Percentiles rank a stretch among this genome's conserved stretches.
These are phyloP conservation scores for Eumacrocentrus americanus DNA, from an alignment of 2,888 invertebrate species.

Conservation along the genomic window DNA sequence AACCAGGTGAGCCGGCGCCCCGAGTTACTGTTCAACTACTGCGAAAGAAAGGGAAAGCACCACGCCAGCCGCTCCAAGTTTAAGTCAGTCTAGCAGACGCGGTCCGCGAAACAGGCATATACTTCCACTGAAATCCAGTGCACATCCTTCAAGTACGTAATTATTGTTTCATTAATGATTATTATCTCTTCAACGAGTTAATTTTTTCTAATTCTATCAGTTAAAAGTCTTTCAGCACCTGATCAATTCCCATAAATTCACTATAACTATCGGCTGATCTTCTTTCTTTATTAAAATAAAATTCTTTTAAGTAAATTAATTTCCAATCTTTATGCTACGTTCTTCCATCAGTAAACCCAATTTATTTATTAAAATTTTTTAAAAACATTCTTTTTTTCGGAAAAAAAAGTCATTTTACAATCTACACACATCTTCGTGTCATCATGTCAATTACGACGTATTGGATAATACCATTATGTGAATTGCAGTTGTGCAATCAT, in stretches of 20 bases:
- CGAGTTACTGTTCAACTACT: slow-evolving; percentile 34
- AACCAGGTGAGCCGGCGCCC: slow-evolving; percentile 18
- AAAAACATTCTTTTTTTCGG: not conserved
- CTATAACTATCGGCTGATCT: too few species aligned
- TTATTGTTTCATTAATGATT: too few species aligned
- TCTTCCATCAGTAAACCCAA: too few species aligned
- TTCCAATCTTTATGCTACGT: too few species aligned
- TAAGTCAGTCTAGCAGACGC: slow-evolving; percentile 39
- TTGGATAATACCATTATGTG: slow-evolving; percentile 26
- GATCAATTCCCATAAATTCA: too few species aligned
- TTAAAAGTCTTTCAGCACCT: too few species aligned
- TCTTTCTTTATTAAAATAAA: too few species aligned
- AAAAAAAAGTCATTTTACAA: not conserved
- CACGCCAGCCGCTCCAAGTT: slow-evolving; percentile 39
- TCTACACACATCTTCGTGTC: slow-evolving; percentile 2
- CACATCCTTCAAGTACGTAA: slow-evolving; percentile 12
- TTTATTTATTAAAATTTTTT: not conserved
- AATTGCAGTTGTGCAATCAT: slow-evolving; percentile 24
- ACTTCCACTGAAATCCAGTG: slow-evolving; percentile 25
- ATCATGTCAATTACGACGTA: slow-evolving; percentile 6
- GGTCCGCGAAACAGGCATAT: slow-evolving; percentile 35
- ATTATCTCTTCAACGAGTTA: too few species aligned
- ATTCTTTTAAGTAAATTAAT: too few species aligned
- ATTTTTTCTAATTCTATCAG: too few species aligned
- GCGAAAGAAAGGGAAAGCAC: slow-evolving; percentile 53